These are phyloP conservation scores for Eupeodes latifasciatus DNA, from an alignment of 2,888 invertebrate species.

Conservation along the genomic window DNA sequence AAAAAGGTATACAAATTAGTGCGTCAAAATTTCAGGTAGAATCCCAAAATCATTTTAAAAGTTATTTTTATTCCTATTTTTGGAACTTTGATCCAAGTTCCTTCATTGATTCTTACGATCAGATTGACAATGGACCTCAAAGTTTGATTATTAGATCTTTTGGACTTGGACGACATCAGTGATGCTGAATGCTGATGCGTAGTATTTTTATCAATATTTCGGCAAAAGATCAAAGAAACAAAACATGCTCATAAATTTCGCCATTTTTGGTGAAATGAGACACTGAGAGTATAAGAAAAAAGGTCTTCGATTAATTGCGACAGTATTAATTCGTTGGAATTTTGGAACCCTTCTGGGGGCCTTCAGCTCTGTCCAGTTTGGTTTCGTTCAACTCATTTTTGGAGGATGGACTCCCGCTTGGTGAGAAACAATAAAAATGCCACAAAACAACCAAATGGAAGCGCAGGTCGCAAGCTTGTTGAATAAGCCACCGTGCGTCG, in stretches of 20 bases:
- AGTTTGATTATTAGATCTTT: too few relatives aligned
- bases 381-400: too few relatives aligned
- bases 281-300: not conserved
- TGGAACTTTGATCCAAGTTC: not conserved
- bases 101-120: not conserved
- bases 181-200: conserved; percentile 1
- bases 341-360: conserved; percentile 37
- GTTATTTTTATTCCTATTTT: not conserved
- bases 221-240: conserved; percentile 28
- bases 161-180: conserved; percentile 5
- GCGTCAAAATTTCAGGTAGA: conserved; percentile 14
- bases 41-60: too few relatives aligned
- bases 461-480: not conserved
- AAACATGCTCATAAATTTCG: conserved; percentile 25
- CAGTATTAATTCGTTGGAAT: conserved; percentile 67
- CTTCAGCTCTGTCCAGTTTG: not conserved
- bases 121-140: not conserved
- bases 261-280: conserved; percentile 39
- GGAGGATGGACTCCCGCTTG: conserved; percentile 5
- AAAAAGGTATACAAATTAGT: not conserved
- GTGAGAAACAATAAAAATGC: conserved; percentile 66
- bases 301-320: conserved; percentile 60
- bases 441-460: conserved; percentile 32
- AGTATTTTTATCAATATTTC: conserved; percentile 34
- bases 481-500: conserved; percentile 16